These are phyloP conservation scores for Cotesia chilonis DNA, from an alignment of 1,140 invertebrate genomes.

Conservation along the genomic window DNA sequence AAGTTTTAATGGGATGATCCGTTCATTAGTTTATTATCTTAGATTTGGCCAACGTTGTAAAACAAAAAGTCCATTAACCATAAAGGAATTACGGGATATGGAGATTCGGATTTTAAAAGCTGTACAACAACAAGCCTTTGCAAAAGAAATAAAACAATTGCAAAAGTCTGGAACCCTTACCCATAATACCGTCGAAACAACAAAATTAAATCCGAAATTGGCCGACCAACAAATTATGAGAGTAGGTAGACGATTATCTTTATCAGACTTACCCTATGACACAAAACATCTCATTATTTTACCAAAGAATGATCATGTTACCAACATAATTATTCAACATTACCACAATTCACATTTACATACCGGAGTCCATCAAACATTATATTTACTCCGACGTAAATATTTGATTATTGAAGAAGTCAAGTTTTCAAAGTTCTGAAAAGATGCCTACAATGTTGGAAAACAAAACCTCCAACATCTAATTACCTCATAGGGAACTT, in stretches of 20 bases:
- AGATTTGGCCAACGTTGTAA: too few species aligned
- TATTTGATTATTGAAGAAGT: constrained; percentile 48
- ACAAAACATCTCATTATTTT: constrained; percentile 39
- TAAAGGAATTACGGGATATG: background rate
- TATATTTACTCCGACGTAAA: constrained; percentile 23
- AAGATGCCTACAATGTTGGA: constrained; percentile 52
- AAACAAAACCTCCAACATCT: constrained; percentile 39
- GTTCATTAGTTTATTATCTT: background rate
- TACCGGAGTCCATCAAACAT: constrained; percentile 18
- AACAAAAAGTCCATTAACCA: too few species aligned
- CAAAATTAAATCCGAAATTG: too few species aligned
- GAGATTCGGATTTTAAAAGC: background rate
- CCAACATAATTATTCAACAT: constrained; percentile 26
- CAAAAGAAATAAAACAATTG: too few species aligned
- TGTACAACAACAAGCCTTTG: too few species aligned
- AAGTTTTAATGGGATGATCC: background rate
- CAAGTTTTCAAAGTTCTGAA: constrained; percentile 37
- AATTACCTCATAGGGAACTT: constrained; percentile 48
- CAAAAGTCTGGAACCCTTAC: too few species aligned
- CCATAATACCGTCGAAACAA: too few species aligned
- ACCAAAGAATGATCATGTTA: constrained; percentile 29
- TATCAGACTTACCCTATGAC: too few species aligned
- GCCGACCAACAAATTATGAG: too few species aligned
- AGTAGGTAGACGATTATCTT: too few species aligned
- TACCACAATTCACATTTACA: constrained; percentile 13